phyloP scores from a whole-genome alignment of 1,140 invertebrate genomes.

The Rhopalosiphum padi region DNA sequence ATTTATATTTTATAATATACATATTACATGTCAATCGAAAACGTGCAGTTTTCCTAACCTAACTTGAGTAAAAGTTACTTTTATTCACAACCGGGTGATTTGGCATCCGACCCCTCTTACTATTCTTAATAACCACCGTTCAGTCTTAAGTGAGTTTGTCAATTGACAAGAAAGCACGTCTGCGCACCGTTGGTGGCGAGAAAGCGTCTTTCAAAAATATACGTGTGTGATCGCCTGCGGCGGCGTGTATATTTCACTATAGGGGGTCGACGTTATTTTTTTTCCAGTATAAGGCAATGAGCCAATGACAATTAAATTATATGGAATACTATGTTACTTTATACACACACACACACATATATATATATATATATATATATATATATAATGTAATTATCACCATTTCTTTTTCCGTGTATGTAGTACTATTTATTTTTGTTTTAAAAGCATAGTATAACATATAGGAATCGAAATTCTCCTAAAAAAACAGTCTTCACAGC shows the following conservation, averaged over 20 bases:
- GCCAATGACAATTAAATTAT: background rate
- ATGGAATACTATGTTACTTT: background rate
- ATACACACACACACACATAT: no score
- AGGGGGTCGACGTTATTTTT: background rate
- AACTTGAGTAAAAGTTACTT: background rate
- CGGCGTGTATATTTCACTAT: background rate
- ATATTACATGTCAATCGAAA: background rate
- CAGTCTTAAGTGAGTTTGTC: background rate
- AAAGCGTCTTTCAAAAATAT: background rate
- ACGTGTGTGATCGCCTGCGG: background rate
- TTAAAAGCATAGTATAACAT: background rate
- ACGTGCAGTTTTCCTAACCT: background rate
- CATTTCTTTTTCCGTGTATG: background rate
- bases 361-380: no score
- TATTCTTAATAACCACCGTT: background rate
- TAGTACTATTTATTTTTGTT: background rate
- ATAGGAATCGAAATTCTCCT: background rate
- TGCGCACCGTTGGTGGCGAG: background rate
- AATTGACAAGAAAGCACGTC: slow-evolving; percentile 11
- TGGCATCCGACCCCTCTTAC: background rate
- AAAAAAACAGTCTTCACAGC: background rate
- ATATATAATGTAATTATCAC: background rate
- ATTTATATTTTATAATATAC: background rate
- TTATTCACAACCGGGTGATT: background rate
- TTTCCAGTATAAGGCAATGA: background rate